Base-by-base conservation (phyloP, 2,797 vertebrate species). In the Falco rusticolus region DNA sequence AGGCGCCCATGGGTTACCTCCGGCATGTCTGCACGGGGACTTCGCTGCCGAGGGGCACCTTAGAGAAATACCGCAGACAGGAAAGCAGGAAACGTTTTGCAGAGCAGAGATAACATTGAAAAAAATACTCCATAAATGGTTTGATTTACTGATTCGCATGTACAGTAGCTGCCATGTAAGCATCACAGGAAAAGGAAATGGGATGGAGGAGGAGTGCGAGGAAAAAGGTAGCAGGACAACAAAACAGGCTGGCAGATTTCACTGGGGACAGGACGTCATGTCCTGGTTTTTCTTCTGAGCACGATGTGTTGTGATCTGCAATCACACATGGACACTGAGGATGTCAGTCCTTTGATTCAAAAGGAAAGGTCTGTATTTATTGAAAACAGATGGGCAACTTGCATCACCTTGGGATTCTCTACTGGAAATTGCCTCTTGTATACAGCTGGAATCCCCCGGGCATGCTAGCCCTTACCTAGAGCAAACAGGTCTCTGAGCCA, bases 51-150 rank as follows among this genome's bases (percentile, higher is more conserved):
- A 91, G 74, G 63, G 37, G 31, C 63, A 77, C 82, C 91, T 65
- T n/a, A 69, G 61, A 94, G 75, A 75, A 95, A 87, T 37, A 41
- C 65, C 1, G 0, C 86, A 80, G 93, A 34, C 89, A 88, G 91
- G 91, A 94, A 96, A 87, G 53, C 92, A 96, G 96, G 96, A 97
- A 97, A 93, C 1, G 3, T 48, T 90, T 72, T 96, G 96, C 84
- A 81, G 31, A 94, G 74, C 54, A 71, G 63, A 96, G 93, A 96
- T 97, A 97, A 95, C 77, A 64, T 5, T 87, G 83, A 85, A 51
- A 91, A 77, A 87, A 91, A 54, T 79, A 34, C 39, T 76, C 19
- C 61, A 24, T 34, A 66, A 68, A 54, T 31, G 14, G 64, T 71
- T 90, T 92, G 89, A 89, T 93, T 85, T 92, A 74, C 68, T 54